These are phyloP conservation scores for Meloidogyne exigua DNA, from an alignment of 1,140 invertebrate species.

Conservation along the genomic window DNA sequence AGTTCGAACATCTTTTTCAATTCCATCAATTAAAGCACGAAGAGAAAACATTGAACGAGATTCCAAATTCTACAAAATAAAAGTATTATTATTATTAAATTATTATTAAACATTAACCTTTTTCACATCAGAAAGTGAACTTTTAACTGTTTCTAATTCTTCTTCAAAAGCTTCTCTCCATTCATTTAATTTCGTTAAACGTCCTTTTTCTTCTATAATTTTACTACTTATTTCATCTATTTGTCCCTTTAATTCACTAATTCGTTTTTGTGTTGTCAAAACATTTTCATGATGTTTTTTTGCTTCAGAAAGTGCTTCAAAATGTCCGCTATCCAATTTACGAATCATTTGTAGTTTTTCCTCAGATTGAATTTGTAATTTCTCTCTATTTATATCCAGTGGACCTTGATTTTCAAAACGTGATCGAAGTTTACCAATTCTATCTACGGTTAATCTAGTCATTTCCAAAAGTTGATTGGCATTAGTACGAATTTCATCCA, in stretches of 20 bases:
- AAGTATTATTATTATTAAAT: neutral
- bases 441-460: slow-evolving; percentile 5
- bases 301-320: neutral
- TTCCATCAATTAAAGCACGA: slow-evolving; percentile 38
- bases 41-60: slow-evolving; percentile 35
- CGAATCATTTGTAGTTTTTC: slow-evolving; percentile 32
- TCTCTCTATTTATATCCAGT: slow-evolving; percentile 32
- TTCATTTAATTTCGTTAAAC: slow-evolving; percentile 3
- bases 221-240: neutral
- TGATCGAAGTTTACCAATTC: slow-evolving; percentile 32
- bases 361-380: slow-evolving; percentile 46
- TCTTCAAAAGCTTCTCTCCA: slow-evolving; percentile 17
- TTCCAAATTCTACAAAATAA: slow-evolving; percentile 24
- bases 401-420: slow-evolving; percentile 33
- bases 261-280: neutral
- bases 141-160: slow-evolving; percentile 9
- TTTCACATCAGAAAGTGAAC: slow-evolving; percentile 17
- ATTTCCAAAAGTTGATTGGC: slow-evolving; percentile 41
- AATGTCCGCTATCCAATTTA: slow-evolving; percentile 12
- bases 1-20: slow-evolving; percentile 33
- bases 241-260: neutral
- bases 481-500: slow-evolving; percentile 31
- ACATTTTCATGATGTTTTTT: slow-evolving; percentile 11
- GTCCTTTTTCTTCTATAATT: neutral
- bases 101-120: slow-evolving; percentile 21